Conservation (phyloP, 2,888 invertebrate species). For the Tachina lurida region DNA sequence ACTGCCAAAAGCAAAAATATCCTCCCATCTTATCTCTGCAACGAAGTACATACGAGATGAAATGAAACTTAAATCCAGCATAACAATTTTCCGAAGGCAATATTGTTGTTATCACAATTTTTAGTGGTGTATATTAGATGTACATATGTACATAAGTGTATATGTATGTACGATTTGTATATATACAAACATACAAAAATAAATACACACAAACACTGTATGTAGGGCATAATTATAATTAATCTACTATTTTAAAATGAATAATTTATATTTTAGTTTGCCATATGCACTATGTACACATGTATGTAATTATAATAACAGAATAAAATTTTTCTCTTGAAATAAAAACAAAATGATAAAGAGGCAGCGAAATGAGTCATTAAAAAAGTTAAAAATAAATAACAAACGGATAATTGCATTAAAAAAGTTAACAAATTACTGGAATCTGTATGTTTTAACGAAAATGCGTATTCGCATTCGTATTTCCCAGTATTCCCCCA, state of each 20-base stretch:
- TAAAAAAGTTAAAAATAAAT: not conserved
- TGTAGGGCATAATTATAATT: conserved; percentile 13
- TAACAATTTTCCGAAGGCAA: not conserved
- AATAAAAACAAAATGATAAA: not conserved
- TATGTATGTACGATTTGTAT: not conserved
- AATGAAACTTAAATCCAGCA: not conserved
- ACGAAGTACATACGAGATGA: not conserved
- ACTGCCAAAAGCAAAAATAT: too few relatives aligned
- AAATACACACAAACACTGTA: not conserved
- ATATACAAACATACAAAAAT: too few relatives aligned
- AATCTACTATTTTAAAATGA: conserved; percentile 5
- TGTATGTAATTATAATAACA: not conserved
- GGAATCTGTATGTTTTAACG: too few relatives aligned
- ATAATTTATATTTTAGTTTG: conserved; percentile 11
- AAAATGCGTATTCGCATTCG: too few relatives aligned
- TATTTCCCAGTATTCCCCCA: too few relatives aligned
- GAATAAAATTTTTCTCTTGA: not conserved
- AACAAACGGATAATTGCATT: not conserved
- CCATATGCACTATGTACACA: too few relatives aligned
- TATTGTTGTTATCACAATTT: conserved; percentile 2
- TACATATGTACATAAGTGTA: not conserved
- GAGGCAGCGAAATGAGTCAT: not conserved
- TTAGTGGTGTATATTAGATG: conserved; percentile 1
- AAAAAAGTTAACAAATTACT: conserved; percentile 12
- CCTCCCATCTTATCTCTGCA: too few relatives aligned